Percentiles rank a stretch among this genome's conserved stretches.
Conservation (phyloP, 2,113 vertebrate species). For the Hippocampus mohnikei region DNA sequence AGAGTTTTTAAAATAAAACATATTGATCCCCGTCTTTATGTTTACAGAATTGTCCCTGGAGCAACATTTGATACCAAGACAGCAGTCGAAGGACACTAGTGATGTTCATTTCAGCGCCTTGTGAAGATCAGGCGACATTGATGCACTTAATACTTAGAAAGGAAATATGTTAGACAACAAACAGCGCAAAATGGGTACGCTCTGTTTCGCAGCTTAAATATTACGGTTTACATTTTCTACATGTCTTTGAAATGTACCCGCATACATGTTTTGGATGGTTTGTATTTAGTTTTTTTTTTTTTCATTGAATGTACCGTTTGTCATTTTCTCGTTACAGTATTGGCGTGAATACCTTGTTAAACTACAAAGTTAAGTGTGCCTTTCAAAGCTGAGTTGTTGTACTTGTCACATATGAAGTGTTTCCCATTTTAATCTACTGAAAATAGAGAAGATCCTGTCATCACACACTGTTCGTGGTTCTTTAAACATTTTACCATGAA, state of each 20-base stretch:
- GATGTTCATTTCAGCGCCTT: conserved; percentile 30
- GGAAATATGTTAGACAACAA: conserved; percentile 24
- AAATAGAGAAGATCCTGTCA: neutral
- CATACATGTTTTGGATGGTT: conserved; percentile 13
- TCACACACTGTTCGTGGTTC: neutral
- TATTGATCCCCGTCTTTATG: conserved; percentile 35
- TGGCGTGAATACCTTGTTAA: conserved; percentile 17
- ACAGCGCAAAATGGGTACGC: conserved; percentile 31
- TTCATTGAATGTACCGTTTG: conserved; percentile 44
- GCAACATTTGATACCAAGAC: conserved; percentile 74
- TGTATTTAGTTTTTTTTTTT: conserved; percentile 35
- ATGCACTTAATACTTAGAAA: conserved; percentile 49
- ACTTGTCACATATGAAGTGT: neutral
- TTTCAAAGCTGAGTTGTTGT: conserved; percentile 32
- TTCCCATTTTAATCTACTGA: neutral
- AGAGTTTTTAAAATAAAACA: conserved; percentile 2
- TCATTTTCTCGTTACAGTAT: conserved; percentile 16
- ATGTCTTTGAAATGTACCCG: conserved; percentile 13
- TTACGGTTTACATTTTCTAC: conserved; percentile 10
- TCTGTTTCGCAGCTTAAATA: conserved; percentile 15
- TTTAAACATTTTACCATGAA: neutral
- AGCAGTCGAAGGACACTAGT: conserved; percentile 70
- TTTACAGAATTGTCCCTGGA: conserved; percentile 65
- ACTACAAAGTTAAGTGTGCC: conserved; percentile 54
- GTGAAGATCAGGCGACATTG: conserved; percentile 53